Evolutionary conservation across 1,140 invertebrate species (phyloP).

Genomic region (Mycetomoellerius zeteki): DNA sequence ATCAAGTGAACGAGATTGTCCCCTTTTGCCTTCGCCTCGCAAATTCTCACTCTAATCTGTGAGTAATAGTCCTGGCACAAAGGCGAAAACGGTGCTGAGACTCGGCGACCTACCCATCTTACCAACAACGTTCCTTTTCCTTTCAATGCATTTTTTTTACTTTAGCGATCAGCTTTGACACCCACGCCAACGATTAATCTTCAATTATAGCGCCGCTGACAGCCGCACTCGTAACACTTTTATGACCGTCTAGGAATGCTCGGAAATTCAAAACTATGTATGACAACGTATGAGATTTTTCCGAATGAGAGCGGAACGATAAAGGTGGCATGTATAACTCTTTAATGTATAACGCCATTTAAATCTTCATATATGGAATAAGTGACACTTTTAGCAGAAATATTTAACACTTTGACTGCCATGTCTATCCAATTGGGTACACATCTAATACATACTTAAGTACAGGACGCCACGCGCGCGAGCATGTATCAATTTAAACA

Average conservation of each 20-base stretch:
- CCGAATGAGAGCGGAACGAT: not conserved
- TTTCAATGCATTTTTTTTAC: conserved; percentile 67
- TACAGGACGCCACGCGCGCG: too few species aligned
- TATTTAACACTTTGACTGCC: not conserved
- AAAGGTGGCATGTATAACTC: not conserved
- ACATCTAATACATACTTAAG: too few species aligned
- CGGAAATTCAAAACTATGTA: conserved; percentile 17
- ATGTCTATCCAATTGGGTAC: not conserved
- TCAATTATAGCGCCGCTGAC: conserved; percentile 80
- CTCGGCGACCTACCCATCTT: conserved; percentile 53
- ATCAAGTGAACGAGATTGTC: conserved; percentile 79
- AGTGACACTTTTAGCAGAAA: not conserved
- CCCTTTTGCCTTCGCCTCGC: conserved; percentile 74
- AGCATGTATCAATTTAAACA: too few species aligned
- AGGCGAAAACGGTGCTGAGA: conserved; percentile 66
- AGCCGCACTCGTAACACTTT: conserved; percentile 80
- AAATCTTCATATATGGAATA: not conserved
- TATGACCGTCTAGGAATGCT: conserved; percentile 63
- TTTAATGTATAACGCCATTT: not conserved
- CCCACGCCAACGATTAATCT: conserved; percentile 80
- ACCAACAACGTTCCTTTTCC: conserved; percentile 49
- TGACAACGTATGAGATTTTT: conserved; percentile 45
- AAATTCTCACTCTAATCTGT: conserved; percentile 83
- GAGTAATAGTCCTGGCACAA: conserved; percentile 81
- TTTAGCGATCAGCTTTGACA: conserved; percentile 67